Conservation (phyloP, 2,888 invertebrate species). For the Limulus polyphemus region DNA sequence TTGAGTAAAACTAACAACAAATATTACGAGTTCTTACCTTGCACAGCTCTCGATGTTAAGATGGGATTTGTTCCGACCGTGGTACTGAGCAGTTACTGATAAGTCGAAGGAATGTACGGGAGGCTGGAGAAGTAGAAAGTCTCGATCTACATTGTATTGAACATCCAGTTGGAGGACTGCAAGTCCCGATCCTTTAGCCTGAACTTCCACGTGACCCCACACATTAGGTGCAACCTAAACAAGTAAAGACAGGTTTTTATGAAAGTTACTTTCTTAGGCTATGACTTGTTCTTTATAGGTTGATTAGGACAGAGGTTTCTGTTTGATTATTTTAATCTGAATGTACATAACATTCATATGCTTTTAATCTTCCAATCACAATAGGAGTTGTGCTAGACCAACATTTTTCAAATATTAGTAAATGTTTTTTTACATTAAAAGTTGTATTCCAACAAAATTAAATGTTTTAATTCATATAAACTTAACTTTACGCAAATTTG, state of each 20-base stretch:
- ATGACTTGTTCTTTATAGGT: background rate
- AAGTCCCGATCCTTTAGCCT: conserved; percentile 43
- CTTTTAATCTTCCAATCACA: no score
- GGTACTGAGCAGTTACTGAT: conserved; percentile 36
- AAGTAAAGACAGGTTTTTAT: no score
- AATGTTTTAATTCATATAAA: no score
- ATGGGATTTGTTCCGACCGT: conserved; percentile 37
- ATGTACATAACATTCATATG: background rate
- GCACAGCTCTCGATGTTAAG: conserved; percentile 37
- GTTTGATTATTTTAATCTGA: conserved; percentile 7
- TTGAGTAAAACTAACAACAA: background rate
- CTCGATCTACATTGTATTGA: conserved; percentile 39
- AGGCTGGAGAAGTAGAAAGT: conserved; percentile 33
- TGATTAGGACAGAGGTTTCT: conserved; percentile 15
- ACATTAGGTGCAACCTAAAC: conserved; percentile 28
- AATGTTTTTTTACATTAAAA: no score
- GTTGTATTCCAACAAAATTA: no score
- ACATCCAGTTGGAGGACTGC: conserved; percentile 44
- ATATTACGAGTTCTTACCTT: conserved; percentile 27
- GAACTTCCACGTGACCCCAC: conserved; percentile 43
- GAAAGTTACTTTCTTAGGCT: no score
- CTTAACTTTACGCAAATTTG: no score
- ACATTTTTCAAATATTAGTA: no score
- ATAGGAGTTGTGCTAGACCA: no score
- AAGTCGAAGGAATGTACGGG: conserved; percentile 40